phyloP scores from a whole-genome alignment of 1,140 invertebrate species.

The Caenorhabditis latens region DNA sequence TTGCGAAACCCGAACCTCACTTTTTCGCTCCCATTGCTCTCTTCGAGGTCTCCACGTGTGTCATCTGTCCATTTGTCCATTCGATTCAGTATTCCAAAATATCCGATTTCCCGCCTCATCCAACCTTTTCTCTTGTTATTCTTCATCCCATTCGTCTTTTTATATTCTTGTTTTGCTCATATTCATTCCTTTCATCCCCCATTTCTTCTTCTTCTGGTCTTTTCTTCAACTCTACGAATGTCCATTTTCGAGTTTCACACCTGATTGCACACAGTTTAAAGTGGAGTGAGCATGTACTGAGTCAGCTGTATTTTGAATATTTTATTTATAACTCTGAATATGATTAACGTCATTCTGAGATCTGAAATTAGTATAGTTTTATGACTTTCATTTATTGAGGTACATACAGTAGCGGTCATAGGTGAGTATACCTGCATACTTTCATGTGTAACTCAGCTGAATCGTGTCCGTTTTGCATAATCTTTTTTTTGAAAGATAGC shows the following conservation, averaged over 20 bases:
- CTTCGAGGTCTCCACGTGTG: conserved; percentile 13
- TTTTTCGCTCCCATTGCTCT: conserved; percentile 34
- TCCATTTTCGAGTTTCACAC: conserved; percentile 12
- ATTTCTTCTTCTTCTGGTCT: background rate
- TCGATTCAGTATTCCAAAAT: conserved; percentile 7
- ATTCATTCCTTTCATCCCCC: background rate
- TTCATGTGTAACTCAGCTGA: too few relatives aligned
- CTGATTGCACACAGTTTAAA: conserved; percentile 16
- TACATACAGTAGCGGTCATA: too few relatives aligned
- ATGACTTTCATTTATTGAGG: too few relatives aligned
- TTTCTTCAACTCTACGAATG: background rate
- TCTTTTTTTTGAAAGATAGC: too few relatives aligned
- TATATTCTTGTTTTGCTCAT: background rate
- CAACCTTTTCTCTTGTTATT: conserved; percentile 42
- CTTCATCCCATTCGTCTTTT: background rate
- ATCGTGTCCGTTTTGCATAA: too few relatives aligned
- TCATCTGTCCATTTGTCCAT: conserved; percentile 36
- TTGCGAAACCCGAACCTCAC: conserved; percentile 36
- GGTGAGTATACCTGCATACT: too few relatives aligned
- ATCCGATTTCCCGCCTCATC: conserved; percentile 30
- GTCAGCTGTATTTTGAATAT: conserved; percentile 9
- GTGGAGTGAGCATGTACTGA: background rate
- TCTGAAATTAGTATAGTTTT: too few relatives aligned
- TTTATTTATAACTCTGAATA: background rate
- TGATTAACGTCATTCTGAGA: background rate